These are phyloP conservation scores for Lasioglossum malachurum DNA, from an alignment of 2,888 invertebrate species.

Conservation along the genomic window DNA sequence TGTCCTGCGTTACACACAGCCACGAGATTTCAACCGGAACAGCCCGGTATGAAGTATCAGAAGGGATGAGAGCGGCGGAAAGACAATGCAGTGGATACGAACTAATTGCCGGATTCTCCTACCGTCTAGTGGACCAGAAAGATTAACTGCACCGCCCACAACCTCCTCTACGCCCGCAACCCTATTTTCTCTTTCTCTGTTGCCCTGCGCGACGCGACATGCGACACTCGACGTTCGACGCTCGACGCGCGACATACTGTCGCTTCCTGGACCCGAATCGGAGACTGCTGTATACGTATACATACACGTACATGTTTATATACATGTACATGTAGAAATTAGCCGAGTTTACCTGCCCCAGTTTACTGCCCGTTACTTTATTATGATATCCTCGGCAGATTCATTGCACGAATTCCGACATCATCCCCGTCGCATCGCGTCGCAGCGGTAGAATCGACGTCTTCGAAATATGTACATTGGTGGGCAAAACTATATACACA, in stretches of 20 bases:
- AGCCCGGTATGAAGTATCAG: constrained; percentile 68
- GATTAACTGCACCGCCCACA: constrained; percentile 77
- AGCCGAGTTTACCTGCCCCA: constrained; percentile 54
- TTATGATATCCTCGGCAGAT: constrained; percentile 19
- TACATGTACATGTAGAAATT: constrained; percentile 66
- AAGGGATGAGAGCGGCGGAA: constrained; percentile 65
- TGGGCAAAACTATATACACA: neutral
- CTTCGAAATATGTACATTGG: neutral
- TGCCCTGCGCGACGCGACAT: constrained; percentile 25
- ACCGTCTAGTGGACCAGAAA: constrained; percentile 81
- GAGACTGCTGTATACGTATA: constrained; percentile 29
- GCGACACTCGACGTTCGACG: neutral
- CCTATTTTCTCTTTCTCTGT: constrained; percentile 60
- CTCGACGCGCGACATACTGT: constrained; percentile 1
- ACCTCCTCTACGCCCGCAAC: constrained; percentile 53
- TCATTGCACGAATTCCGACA: neutral
- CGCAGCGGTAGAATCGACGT: neutral
- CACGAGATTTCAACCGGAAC: constrained; percentile 66
- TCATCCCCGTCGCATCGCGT: neutral
- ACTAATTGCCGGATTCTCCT: constrained; percentile 83
- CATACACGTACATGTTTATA: neutral
- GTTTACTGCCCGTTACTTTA: constrained; percentile 50
- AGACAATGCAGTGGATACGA: constrained; percentile 79
- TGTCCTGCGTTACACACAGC: constrained; percentile 57
- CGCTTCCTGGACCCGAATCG: constrained; percentile 29